Conservation (phyloP, 2,113 vertebrate species). For the Takifugu bimaculatus region DNA sequence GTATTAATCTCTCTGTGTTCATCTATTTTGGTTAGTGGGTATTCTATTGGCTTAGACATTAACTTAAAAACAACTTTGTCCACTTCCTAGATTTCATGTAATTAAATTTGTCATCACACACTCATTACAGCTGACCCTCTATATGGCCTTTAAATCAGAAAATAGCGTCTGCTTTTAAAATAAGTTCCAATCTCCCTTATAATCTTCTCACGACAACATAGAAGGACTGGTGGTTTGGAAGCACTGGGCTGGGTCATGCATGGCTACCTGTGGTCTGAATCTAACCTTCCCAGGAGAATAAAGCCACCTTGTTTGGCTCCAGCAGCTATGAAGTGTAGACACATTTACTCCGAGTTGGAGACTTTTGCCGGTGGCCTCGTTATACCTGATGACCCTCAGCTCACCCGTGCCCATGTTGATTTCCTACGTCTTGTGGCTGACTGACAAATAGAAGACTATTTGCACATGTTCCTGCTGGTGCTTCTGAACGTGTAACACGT, state of each 20-base stretch:
- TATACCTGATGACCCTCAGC: slow-evolving; percentile 50
- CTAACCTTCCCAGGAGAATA: slow-evolving; percentile 49
- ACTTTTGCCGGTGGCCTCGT: slow-evolving; percentile 35
- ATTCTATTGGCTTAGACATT: too few relatives aligned
- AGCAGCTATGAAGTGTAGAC: slow-evolving; percentile 56
- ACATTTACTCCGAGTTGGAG: slow-evolving; percentile 59
- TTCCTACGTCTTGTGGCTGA: slow-evolving; percentile 52
- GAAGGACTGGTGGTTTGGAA: neutral
- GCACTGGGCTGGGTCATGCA: slow-evolving; percentile 33
- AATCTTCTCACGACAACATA: too few relatives aligned
- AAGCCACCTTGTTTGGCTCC: slow-evolving; percentile 36
- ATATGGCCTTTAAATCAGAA: neutral
- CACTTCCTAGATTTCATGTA: neutral
- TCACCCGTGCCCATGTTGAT: slow-evolving; percentile 50
- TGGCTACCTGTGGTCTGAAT: slow-evolving; percentile 48
- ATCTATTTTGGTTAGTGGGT: too few relatives aligned
- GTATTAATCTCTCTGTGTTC: too few relatives aligned
- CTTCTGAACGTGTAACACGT: slow-evolving; percentile 66
- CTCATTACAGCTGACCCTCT: neutral
- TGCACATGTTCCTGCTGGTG: slow-evolving; percentile 61
- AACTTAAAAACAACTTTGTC: too few relatives aligned
- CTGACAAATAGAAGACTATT: slow-evolving; percentile 54
- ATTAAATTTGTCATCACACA: neutral
- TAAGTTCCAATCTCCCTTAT: neutral
- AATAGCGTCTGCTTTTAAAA: neutral